Conservation (phyloP, 2,113 vertebrate genomes). For the Syngnathus typhle region DNA sequence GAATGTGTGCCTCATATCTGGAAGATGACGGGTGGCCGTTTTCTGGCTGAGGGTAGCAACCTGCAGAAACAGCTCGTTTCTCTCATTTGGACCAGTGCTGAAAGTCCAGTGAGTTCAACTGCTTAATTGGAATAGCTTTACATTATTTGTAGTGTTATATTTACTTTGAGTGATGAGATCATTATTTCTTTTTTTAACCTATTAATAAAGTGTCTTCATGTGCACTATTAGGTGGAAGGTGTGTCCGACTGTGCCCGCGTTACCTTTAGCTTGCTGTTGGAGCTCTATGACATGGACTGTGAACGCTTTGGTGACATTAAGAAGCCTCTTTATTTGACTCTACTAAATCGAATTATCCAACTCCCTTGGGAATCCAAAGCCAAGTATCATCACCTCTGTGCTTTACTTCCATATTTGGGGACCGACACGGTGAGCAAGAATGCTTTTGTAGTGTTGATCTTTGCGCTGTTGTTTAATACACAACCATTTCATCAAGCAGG, state of each 20-base stretch:
- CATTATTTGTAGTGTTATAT: background rate
- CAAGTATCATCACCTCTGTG: conserved; percentile 75
- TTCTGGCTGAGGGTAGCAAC: conserved; percentile 54
- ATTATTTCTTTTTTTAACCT: background rate
- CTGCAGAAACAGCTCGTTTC: conserved; percentile 63
- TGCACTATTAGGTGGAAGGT: conserved; percentile 72
- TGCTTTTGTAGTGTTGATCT: background rate
- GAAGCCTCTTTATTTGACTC: conserved; percentile 60
- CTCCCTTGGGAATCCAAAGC: conserved; percentile 81
- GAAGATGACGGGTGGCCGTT: conserved; percentile 40
- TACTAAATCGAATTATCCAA: conserved; percentile 66
- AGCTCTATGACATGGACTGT: conserved; percentile 77
- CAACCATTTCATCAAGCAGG: conserved; percentile 51
- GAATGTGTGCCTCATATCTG: conserved; percentile 68
- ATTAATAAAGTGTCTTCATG: background rate
- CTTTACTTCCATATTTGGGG: conserved; percentile 75
- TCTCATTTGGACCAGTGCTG: conserved; percentile 79
- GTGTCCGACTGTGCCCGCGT: conserved; percentile 72
- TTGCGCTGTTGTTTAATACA: background rate
- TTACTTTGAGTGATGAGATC: background rate
- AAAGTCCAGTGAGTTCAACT: conserved; percentile 74
- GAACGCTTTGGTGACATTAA: conserved; percentile 61
- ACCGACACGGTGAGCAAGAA: conserved; percentile 69
- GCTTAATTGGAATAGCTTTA: background rate
- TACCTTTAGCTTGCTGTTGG: conserved; percentile 74